A percentile compares a stretch with the other conserved stretches of the same genome.
These are phyloP conservation scores for Phenganax subtilis DNA, from an alignment of 92 coral and sea anemone genomes.

Conservation along the genomic window DNA sequence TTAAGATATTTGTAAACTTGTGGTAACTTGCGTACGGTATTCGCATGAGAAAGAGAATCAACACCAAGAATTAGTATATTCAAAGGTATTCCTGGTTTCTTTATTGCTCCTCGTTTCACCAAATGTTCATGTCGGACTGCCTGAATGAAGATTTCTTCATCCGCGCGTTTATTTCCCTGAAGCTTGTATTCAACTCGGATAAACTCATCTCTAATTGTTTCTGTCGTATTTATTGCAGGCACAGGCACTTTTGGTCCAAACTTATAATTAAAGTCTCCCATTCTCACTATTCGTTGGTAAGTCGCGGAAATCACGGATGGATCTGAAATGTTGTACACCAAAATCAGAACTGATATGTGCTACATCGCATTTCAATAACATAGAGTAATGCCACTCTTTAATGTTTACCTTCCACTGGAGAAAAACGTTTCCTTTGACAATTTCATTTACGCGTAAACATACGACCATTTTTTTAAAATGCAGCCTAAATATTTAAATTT, in stretches of 20 bases:
- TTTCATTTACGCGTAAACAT: too few relatives aligned
- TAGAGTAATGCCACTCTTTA: too few relatives aligned
- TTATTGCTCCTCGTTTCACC: neutral
- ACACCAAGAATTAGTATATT: conserved; percentile 25
- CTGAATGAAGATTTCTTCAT: conserved; percentile 46
- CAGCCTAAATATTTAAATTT: too few relatives aligned
- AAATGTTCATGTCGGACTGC: conserved; percentile 40
- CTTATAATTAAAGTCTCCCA: conserved; percentile 46
- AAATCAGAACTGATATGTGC: too few relatives aligned
- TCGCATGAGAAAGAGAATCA: conserved; percentile 32
- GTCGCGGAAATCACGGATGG: conserved; percentile 25
- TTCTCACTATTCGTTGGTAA: conserved; percentile 17
- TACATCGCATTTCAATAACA: too few relatives aligned
- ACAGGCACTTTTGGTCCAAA: neutral
- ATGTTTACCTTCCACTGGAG: too few relatives aligned
- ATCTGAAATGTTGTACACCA: neutral
- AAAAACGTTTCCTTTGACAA: too few relatives aligned
- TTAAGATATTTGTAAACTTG: conserved; percentile 20
- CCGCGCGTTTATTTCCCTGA: neutral
- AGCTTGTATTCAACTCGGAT: conserved; percentile 15
- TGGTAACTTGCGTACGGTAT: conserved; percentile 25
- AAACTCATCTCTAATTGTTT: conserved; percentile 27
- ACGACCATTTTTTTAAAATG: too few relatives aligned
- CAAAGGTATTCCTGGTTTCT: conserved; percentile 22
- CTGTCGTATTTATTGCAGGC: neutral